These are phyloP conservation scores for Indicator indicator DNA, from an alignment of 2,113 vertebrate genomes.

Conservation along the genomic window DNA sequence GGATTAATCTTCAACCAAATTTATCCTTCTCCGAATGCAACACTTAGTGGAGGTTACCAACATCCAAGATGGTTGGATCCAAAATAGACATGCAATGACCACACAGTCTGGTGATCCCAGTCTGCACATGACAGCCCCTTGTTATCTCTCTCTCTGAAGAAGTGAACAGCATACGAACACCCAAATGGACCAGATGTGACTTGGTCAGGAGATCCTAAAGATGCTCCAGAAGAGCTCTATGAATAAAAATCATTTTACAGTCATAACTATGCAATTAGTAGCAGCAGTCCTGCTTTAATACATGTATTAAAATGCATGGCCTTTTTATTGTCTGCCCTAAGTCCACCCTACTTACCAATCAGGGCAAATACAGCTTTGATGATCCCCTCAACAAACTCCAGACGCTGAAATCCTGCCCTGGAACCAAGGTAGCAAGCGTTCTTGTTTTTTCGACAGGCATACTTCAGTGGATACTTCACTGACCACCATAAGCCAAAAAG, in stretches of 20 bases:
- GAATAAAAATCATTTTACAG: background rate
- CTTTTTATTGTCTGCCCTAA: background rate
- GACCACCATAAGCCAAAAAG: constrained; percentile 93
- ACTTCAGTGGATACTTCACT: constrained; percentile 84
- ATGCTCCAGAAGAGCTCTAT: rapidly evolving
- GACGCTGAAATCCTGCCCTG: constrained; percentile 81
- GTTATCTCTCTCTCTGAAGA: background rate
- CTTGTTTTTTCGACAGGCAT: constrained; percentile 86
- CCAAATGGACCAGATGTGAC: background rate
- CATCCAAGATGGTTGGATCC: background rate
- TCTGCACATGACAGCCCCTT: background rate
- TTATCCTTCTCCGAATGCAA: too few species aligned
- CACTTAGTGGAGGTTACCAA: background rate
- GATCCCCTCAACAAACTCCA: constrained; percentile 88
- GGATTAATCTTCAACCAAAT: too few species aligned
- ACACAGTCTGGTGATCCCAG: background rate
- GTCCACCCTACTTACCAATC: constrained; percentile 78
- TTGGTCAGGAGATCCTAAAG: background rate
- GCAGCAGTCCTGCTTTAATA: background rate
- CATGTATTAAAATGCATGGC: background rate
- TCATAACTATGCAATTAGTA: background rate
- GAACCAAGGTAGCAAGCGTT: constrained; percentile 81
- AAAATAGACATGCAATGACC: background rate
- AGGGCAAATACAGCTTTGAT: constrained; percentile 82
- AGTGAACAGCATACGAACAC: background rate